Evolutionary conservation across 2,113 vertebrate genomes (phyloP).

Genomic region (Urocolius indicus): DNA sequence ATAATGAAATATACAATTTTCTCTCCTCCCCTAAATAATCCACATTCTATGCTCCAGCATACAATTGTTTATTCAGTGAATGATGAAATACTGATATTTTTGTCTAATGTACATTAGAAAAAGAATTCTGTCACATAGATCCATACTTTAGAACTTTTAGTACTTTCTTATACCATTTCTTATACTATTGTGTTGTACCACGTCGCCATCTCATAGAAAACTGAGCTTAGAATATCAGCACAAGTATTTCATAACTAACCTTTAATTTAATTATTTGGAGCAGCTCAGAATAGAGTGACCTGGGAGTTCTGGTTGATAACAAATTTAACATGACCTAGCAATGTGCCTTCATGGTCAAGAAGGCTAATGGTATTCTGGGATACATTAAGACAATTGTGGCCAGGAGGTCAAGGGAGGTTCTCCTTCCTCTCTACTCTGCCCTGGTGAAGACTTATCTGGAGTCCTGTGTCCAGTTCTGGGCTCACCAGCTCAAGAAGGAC

Average conservation of each 20-base stretch:
- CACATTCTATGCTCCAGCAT: not conserved
- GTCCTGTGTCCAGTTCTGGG: too few relatives aligned
- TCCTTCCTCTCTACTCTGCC: too few relatives aligned
- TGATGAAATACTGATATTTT: not conserved
- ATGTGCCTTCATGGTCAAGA: too few relatives aligned
- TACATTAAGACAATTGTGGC: too few relatives aligned
- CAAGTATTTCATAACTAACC: slow-evolving; percentile 46
- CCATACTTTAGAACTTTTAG: not conserved
- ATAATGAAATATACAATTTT: not conserved
- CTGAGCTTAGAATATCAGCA: not conserved
- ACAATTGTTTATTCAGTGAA: not conserved
- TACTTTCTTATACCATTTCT: not conserved
- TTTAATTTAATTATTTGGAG: slow-evolving; percentile 16
- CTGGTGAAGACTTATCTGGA: too few relatives aligned
- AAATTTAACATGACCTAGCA: too few relatives aligned
- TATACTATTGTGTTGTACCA: not conserved
- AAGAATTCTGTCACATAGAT: not conserved
- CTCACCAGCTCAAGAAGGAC: too few relatives aligned
- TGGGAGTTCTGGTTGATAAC: too few relatives aligned
- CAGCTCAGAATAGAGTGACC: too few relatives aligned
- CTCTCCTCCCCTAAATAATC: not conserved
- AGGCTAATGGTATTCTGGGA: too few relatives aligned
- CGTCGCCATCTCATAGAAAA: slow-evolving; percentile 2
- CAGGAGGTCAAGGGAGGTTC: too few relatives aligned
- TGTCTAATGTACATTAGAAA: not conserved